Evolutionary conservation across 2,888 invertebrate genomes (phyloP), one percentile per base, ranked within the genome.

Genomic region (Meteorus colon): DNA sequence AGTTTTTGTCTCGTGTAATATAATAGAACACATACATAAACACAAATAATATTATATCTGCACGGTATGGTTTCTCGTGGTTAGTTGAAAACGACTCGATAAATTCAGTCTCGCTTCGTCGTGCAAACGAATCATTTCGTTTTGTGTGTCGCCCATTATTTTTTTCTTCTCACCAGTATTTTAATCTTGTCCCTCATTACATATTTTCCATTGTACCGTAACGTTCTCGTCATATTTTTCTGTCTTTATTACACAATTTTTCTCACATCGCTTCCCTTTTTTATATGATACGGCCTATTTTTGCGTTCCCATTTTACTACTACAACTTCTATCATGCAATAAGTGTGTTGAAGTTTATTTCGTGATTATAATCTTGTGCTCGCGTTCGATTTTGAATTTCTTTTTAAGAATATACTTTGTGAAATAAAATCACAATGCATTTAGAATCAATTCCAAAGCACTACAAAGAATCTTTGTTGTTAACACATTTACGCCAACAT

Each of bases 61-160:
- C 2, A 55, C 2, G 24, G n/a, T 24, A 55, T 55, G 6, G 19
- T 19, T 55, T 19, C 24, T 55, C n/a, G 55, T 55, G 48, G 48
- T 48, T 48, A 55, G 55, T 55, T 55, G 55, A 24, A 55, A 19
- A 19, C 19, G 19, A 55, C 8, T 55, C 55, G 19, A 55, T 55
- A 55, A 55, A 55, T 55, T 55, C 19, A 55, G 55, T 55, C 55
- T 19, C 55, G 10, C 55, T 55, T 55, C 24, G 6, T 2, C 19
- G 55, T 55, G 19, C 55, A 19, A 55, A 55, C 55, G 55, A 55
- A 55, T 55, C 55, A 55, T 55, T 55, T 55, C 55, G 19, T 19
- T 55, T 55, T 55, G 55, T 55, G 24, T 55, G 10, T 48, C 4
- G 48, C 48, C n/a, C 19, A 6, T 24, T 55, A 8, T 19, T 55